phyloP scores from a whole-genome alignment of 2,797 vertebrate genomes.

The Lithobates sylvaticus region DNA sequence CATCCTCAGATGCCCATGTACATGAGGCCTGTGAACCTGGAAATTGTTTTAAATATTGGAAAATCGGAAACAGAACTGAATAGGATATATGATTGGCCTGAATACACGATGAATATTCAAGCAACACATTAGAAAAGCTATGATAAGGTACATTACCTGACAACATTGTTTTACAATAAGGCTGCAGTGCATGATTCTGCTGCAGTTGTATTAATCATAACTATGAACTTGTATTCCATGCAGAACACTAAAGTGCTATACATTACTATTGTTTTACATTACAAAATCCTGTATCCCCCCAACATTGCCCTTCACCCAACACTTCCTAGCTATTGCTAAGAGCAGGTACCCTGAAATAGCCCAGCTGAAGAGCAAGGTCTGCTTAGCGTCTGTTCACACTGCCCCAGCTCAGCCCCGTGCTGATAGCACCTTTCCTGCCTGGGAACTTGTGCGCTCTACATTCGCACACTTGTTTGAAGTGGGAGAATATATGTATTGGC shows the following conservation, averaged over 20 bases:
- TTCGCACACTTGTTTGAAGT: constrained; percentile 62
- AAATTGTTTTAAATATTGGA: too few relatives aligned
- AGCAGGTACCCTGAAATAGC: constrained; percentile 60
- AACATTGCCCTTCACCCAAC: constrained; percentile 8
- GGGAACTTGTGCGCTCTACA: constrained; percentile 43
- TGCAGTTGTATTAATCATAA: neutral
- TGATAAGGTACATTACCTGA: neutral
- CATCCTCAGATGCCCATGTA: too few relatives aligned
- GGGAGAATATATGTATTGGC: constrained; percentile 43
- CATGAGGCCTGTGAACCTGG: too few relatives aligned
- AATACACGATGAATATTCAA: neutral
- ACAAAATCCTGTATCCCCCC: neutral
- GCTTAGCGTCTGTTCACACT: constrained; percentile 53
- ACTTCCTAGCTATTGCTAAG: constrained; percentile 49
- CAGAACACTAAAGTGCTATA: neutral
- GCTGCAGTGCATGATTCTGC: neutral
- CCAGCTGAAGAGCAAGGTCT: constrained; percentile 39
- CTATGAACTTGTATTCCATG: neutral
- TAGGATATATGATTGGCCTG: too few relatives aligned
- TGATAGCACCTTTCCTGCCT: constrained; percentile 60
- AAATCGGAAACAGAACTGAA: too few relatives aligned
- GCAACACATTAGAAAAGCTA: neutral
- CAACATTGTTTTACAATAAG: neutral
- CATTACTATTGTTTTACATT: constrained; percentile 10
- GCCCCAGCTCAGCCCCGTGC: constrained; percentile 49